Percentiles rank a stretch among this genome's conserved stretches.
These are phyloP conservation scores for Anarrhichthys ocellatus DNA, from an alignment of 2,113 vertebrate species.

Conservation along the genomic window DNA sequence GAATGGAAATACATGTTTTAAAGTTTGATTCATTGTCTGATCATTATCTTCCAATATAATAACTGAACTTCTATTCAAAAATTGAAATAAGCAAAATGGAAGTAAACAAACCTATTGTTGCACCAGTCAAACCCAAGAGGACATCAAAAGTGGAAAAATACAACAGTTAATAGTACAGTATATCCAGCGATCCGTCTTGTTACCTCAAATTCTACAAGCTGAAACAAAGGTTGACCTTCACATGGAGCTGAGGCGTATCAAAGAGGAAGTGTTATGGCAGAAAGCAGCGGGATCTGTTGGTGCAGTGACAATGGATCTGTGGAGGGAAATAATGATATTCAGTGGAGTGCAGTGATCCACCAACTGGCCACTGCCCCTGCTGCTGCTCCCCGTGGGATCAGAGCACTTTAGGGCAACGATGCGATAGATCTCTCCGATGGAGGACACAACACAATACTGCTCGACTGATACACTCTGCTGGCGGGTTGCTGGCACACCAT, in stretches of 20 bases:
- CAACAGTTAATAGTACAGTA: not conserved
- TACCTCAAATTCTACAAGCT: not conserved
- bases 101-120: not conserved
- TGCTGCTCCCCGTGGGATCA: slow-evolving; percentile 32
- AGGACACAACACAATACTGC: slow-evolving; percentile 18
- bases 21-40: not conserved
- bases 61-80: no score
- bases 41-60: not conserved
- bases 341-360: slow-evolving; percentile 34
- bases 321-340: slow-evolving; percentile 39
- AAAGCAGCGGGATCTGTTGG: slow-evolving; percentile 10
- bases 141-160: not conserved
- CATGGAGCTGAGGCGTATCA: not conserved
- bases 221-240: slow-evolving; percentile 26
- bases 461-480: slow-evolving; percentile 35
- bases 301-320: slow-evolving; percentile 1
- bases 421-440: slow-evolving; percentile 45
- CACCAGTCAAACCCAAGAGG: not conserved
- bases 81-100: not conserved
- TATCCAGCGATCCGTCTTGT: not conserved
- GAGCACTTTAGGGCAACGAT: slow-evolving; percentile 50
- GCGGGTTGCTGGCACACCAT: slow-evolving; percentile 32
- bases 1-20: not conserved
- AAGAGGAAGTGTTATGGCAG: not conserved
- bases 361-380: slow-evolving; percentile 34